Evolutionary conservation across 2,797 vertebrate species (phyloP), one percentile per base, ranked within the genome.

Genomic region (Ispidina picta): DNA sequence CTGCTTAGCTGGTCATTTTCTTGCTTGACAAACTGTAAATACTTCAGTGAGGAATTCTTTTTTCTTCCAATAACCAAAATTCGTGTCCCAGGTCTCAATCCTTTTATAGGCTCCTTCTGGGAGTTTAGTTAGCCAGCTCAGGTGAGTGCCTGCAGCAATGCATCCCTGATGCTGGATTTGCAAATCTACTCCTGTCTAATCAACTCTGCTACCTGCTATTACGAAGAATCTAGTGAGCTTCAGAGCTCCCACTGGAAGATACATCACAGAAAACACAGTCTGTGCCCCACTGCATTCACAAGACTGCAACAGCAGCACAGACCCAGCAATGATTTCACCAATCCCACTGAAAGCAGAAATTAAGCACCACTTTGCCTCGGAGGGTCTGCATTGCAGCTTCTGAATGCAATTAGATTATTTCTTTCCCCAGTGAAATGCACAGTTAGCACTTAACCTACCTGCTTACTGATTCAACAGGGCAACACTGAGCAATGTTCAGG

Each of bases 331-430:
- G 7, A 63, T 35, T 83, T 26, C 22, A 44, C 31, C n/a, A 5
- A 63, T 41, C 35, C 37, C 48, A 54, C 74, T 31, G 49, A 65
- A 51, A 25, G 46, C 6, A 8, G 63, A 76, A 15, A 46, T 69
- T 20, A 83, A 51, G 62, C 29, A 33, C 15, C 31, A 8, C 12
- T 60, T 64, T 29, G 56, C 23, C 52, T 33, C 72, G 20, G n/a
- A 71, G 16, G 16, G 15, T 29, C 44, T 43, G 20, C 0, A 0
- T 0, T 64, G 33, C 15, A 75, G 46, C 29, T 41, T 73, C 46
- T 31, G 14, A 56, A 29, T 11, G 25, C n/a, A 49, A 71, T 26
- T 3, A 52, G 17, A 46, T 33, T 1, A n/a, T 68, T 78, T 72
- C 7, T 71, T 74, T 65, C 9, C 43, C 35, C 20, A 6, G 28